Percentiles rank a stretch among this genome's conserved stretches.
Conservation (phyloP, 2,888 invertebrate genomes). For the Cephus spinipes region DNA sequence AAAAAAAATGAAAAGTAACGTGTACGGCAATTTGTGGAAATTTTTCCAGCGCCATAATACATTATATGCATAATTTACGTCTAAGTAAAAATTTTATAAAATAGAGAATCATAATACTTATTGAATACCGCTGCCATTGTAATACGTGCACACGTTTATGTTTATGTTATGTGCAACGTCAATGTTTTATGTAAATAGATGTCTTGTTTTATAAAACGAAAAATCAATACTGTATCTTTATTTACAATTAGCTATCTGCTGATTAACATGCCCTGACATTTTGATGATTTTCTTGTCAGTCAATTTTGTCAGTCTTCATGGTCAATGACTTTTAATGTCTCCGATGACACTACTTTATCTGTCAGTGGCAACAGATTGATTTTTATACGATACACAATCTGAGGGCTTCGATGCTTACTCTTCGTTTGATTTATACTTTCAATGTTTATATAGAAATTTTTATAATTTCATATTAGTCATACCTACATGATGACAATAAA, state of each 20-base stretch:
- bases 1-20: background rate
- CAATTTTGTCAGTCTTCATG: no score
- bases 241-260: background rate
- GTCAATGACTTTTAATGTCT: no score
- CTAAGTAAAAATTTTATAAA: background rate
- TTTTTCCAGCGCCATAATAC: background rate
- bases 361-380: background rate
- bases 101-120: background rate
- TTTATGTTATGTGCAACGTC: slow-evolving; percentile 11
- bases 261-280: background rate
- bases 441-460: background rate
- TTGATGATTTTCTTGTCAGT: background rate
- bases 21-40: background rate
- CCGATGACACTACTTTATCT: background rate
- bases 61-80: background rate
- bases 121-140: slow-evolving; percentile 5
- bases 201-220: slow-evolving; percentile 35
- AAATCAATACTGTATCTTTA: background rate
- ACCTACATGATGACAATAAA: background rate
- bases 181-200: slow-evolving; percentile 41
- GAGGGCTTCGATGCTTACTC: no score
- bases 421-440: no score
- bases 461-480: background rate
- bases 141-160: slow-evolving; percentile 13
- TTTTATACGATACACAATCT: background rate